Conservation (phyloP, 2,888 invertebrate genomes). For the Leptopilina myrica region DNA sequence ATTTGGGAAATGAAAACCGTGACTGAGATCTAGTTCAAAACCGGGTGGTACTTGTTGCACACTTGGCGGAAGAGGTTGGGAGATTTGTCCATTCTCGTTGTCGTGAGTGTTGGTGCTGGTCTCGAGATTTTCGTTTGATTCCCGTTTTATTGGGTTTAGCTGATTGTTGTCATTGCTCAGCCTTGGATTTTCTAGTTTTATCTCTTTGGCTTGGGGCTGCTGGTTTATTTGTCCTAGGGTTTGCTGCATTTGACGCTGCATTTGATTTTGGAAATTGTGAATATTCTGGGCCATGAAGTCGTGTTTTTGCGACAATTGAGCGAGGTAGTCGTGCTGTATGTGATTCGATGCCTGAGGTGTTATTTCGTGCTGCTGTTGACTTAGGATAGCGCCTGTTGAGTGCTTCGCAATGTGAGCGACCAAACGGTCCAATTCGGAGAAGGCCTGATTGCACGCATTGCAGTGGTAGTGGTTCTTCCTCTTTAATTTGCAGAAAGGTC, state of each 20-base stretch:
- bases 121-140: conserved; percentile 64
- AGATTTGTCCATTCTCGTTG: conserved; percentile 65
- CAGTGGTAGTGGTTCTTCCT: conserved; percentile 88
- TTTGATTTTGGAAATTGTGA: conserved; percentile 71
- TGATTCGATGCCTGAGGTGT: conserved; percentile 67
- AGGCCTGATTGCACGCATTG: conserved; percentile 88
- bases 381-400: conserved; percentile 80
- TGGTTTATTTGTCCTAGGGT: conserved; percentile 67
- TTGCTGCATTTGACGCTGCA: conserved; percentile 73
- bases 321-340: conserved; percentile 66
- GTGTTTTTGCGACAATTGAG: conserved; percentile 72
- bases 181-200: conserved; percentile 67
- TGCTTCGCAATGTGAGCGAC: conserved; percentile 86
- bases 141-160: conserved; percentile 66
- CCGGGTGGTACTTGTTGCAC: conserved; percentile 65
- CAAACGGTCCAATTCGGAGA: conserved; percentile 84
- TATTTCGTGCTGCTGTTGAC: conserved; percentile 74
- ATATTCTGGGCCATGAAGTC: conserved; percentile 73
- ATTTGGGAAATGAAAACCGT: conserved; percentile 74
- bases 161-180: conserved; percentile 59
- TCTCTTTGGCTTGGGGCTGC: conserved; percentile 64
- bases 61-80: conserved; percentile 60
- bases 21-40: conserved; percentile 72
- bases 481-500: conserved; percentile 89
- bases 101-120: conserved; percentile 50